A percentile compares a stretch with the other conserved stretches of the same genome.
phyloP scores from a whole-genome alignment of 2,888 invertebrate species.

The Latheticus oryzae region DNA sequence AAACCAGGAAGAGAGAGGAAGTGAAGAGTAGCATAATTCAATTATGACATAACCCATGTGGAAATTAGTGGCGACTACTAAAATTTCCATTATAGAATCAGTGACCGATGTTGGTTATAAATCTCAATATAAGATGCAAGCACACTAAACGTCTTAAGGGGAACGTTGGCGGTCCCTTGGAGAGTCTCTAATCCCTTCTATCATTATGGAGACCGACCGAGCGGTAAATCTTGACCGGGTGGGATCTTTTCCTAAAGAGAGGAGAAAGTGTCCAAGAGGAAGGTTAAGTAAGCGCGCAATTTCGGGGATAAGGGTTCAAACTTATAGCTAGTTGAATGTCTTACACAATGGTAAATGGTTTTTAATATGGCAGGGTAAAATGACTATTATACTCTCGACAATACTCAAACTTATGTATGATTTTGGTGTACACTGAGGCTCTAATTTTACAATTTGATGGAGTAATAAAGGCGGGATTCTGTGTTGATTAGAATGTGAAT shows the following conservation, averaged over 20 bases:
- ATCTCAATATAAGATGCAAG: constrained; percentile 61
- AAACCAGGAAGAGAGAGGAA: constrained; percentile 24
- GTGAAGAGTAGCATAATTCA: constrained; percentile 34
- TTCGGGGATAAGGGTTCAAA: too few relatives aligned
- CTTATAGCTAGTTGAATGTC: too few relatives aligned
- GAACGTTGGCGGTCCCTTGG: constrained; percentile 53
- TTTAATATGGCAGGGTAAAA: too few relatives aligned
- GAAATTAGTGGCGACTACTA: constrained; percentile 16
- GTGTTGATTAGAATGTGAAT: constrained; percentile 2
- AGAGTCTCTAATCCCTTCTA: constrained; percentile 57
- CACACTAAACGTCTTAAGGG: constrained; percentile 57
- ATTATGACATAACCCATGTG: constrained; percentile 31
- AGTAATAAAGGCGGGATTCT: constrained; percentile 8
- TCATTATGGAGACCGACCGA: constrained; percentile 55
- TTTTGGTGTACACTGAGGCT: constrained; percentile 1
- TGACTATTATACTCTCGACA: too few relatives aligned
- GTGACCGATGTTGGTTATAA: constrained; percentile 56
- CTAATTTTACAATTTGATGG: constrained; percentile 7
- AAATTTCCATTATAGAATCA: constrained; percentile 51
- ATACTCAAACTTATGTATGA: constrained; percentile 5
- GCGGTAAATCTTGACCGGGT: constrained; percentile 54
- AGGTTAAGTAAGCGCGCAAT: too few relatives aligned
- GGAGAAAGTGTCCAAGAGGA: too few relatives aligned
- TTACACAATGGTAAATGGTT: too few relatives aligned
- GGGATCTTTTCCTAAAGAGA: constrained; percentile 49